Evolutionary conservation across 2,797 vertebrate species (phyloP).

Genomic region (Pangasius djambal): DNA sequence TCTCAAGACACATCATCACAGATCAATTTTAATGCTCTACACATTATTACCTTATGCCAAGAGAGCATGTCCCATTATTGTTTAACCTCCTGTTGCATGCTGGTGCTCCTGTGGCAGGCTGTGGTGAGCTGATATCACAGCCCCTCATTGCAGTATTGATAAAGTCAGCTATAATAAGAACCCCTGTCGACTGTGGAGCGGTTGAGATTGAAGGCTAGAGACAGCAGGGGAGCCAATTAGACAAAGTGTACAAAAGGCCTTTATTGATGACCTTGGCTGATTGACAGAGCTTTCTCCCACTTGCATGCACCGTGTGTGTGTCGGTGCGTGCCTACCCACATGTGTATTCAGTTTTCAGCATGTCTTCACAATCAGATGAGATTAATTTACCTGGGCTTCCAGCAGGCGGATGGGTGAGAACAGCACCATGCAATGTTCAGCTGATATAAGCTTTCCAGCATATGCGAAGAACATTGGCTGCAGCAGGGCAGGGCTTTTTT

Average conservation of each 20-base stretch:
- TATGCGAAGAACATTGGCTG: slow-evolving; percentile 38
- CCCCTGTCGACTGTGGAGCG: slow-evolving; percentile 71
- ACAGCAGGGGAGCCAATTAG: slow-evolving; percentile 81
- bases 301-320: slow-evolving; percentile 28
- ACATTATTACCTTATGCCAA: slow-evolving; percentile 10
- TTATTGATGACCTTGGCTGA: slow-evolving; percentile 77
- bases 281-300: slow-evolving; percentile 68
- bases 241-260: slow-evolving; percentile 79
- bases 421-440: slow-evolving; percentile 53
- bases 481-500: not conserved
- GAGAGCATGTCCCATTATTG: slow-evolving; percentile 22
- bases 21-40: slow-evolving; percentile 9
- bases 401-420: slow-evolving; percentile 58
- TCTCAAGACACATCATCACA: not conserved
- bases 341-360: slow-evolving; percentile 33
- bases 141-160: slow-evolving; percentile 67
- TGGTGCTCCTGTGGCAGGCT: slow-evolving; percentile 19
- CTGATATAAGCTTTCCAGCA: slow-evolving; percentile 64
- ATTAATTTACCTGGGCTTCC: slow-evolving; percentile 63
- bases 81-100: slow-evolving; percentile 40
- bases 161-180: slow-evolving; percentile 74
- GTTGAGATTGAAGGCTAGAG: slow-evolving; percentile 74
- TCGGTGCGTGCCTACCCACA: not conserved
- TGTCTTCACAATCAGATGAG: slow-evolving; percentile 66
- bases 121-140: slow-evolving; percentile 69